Conservation (phyloP, 2,888 invertebrate genomes). For the Hemicrepidius hirtus region DNA sequence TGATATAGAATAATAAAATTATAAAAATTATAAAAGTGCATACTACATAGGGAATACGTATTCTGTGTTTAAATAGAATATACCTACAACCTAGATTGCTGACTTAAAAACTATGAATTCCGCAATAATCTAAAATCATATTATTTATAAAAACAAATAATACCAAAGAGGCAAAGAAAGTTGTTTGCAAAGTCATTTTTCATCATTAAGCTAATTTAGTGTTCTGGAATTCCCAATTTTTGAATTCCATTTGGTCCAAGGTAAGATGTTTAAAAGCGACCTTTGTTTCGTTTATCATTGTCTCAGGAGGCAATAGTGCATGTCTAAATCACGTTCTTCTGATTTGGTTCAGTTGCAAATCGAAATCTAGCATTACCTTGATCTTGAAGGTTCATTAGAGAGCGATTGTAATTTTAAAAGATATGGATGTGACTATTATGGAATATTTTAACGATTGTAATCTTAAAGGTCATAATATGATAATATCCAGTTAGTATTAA, state of each 20-base stretch:
- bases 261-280: neutral
- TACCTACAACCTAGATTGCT: no score
- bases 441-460: neutral
- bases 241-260: neutral
- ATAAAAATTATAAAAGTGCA: no score
- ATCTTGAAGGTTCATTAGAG: conserved; percentile 8
- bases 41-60: no score
- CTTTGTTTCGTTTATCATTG: neutral
- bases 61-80: no score
- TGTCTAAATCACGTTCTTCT: neutral
- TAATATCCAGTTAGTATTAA: no score
- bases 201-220: neutral
- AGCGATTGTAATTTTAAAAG: neutral
- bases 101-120: no score
- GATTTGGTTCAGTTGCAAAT: conserved; percentile 2
- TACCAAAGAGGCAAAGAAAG: no score
- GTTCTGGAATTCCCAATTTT: conserved; percentile 4
- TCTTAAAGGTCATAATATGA: neutral
- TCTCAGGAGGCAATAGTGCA: neutral
- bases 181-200: no score
- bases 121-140: no score
- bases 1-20: no score
- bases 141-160: no score
- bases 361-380: neutral
- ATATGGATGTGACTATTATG: neutral